Conservation (phyloP, 2,888 invertebrate genomes). For the Antitype chi region DNA sequence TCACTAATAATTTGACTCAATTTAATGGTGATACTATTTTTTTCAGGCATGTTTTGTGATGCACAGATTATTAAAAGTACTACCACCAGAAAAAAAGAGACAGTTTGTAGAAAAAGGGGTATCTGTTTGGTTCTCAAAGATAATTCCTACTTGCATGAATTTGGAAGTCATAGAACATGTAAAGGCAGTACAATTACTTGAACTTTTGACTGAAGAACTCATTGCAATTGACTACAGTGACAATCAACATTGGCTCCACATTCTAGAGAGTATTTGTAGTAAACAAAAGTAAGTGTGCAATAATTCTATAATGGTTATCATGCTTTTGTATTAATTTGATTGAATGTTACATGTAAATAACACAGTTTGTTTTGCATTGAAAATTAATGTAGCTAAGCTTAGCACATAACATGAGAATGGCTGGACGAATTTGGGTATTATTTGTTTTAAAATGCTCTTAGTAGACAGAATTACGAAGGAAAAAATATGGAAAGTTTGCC, state of each 20-base stretch:
- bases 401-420: not conserved
- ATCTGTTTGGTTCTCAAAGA: constrained; percentile 85
- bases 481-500: not conserved
- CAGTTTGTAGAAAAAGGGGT: constrained; percentile 82
- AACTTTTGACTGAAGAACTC: constrained; percentile 83
- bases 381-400: not conserved
- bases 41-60: constrained; percentile 69
- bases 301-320: not conserved
- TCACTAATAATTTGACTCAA: not conserved
- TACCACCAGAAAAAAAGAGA: constrained; percentile 78
- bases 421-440: not conserved
- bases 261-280: constrained; percentile 82
- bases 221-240: constrained; percentile 79
- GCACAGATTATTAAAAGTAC: constrained; percentile 75
- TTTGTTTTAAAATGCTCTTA: not conserved
- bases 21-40: constrained; percentile 2
- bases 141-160: constrained; percentile 84
- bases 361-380: not conserved
- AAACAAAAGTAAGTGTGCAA: constrained; percentile 76
- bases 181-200: constrained; percentile 76
- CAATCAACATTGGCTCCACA: constrained; percentile 80
- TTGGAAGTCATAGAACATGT: constrained; percentile 10
- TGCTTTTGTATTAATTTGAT: not conserved
- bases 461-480: not conserved
- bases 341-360: not conserved